A percentile compares a stretch with the other conserved stretches of the same genome.
Conservation (phyloP, 2,797 vertebrate genomes). For the Manis javanica region DNA sequence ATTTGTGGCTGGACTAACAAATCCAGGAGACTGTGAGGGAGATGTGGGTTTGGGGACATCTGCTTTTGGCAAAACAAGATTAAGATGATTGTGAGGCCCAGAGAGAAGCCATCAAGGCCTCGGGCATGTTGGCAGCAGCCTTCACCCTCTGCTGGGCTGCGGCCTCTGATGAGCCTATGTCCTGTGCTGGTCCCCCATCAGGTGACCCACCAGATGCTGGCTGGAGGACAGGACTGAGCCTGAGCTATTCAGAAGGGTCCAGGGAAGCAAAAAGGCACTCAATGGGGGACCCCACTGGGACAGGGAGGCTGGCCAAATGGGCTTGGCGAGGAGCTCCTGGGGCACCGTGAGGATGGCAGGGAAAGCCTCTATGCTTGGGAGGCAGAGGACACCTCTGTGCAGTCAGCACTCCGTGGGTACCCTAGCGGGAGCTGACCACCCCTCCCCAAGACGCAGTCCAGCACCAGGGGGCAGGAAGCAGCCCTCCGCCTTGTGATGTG, state of each 20-base stretch:
- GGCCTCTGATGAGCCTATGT: background rate
- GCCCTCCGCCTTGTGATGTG: no score
- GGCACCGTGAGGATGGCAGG: rapidly evolving
- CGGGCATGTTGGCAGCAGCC: no score
- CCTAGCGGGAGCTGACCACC: no score
- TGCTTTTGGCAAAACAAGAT: background rate
- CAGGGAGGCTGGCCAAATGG: background rate
- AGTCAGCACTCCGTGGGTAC: no score
- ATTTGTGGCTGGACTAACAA: rapidly evolving
- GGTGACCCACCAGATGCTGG: background rate
- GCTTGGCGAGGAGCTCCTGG: rapidly evolving
- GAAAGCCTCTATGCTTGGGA: no score
- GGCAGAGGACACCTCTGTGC: no score
- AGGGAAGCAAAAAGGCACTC: background rate
- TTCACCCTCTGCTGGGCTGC: no score
- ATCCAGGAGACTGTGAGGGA: background rate
- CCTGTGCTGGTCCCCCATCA: background rate
- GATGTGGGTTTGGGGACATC: rapidly evolving
- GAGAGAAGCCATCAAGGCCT: no score
- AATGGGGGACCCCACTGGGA: background rate
- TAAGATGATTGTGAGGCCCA: background rate
- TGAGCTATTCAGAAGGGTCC: no score
- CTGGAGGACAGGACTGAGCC: no score
- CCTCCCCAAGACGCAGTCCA: no score
- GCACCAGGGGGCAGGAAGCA: no score